phyloP scores from a whole-genome alignment of 1,140 invertebrate species.

The Aphaenogaster rudis region DNA sequence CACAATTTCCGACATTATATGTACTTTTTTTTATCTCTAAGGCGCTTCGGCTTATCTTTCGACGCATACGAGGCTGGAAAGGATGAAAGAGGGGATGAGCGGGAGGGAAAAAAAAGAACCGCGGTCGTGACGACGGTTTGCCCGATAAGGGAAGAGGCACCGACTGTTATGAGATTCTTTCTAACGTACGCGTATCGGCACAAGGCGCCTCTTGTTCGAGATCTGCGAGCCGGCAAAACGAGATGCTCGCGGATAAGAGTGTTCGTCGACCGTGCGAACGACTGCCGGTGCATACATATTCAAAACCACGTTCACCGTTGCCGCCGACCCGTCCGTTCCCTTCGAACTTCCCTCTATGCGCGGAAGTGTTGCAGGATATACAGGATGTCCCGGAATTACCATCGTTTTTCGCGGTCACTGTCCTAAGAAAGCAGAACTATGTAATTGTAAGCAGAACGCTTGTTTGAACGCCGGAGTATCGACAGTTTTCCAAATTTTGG shows the following conservation, averaged over 20 bases:
- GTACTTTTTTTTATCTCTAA: constrained; percentile 44
- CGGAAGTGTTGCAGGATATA: constrained; percentile 29
- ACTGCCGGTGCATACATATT: constrained; percentile 53
- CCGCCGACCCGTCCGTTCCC: constrained; percentile 1
- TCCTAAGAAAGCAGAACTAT: background rate
- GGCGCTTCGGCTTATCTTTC: constrained; percentile 40
- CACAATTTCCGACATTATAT: constrained; percentile 2
- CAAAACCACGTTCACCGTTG: constrained; percentile 36
- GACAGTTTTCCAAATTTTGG: background rate
- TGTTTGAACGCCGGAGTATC: background rate
- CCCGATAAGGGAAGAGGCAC: constrained; percentile 61
- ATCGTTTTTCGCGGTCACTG: constrained; percentile 24
- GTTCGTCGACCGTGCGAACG: constrained; percentile 68
- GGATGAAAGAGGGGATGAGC: background rate
- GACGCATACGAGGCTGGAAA: background rate
- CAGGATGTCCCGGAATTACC: constrained; percentile 23
- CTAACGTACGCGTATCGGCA: constrained; percentile 62
- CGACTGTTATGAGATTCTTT: constrained; percentile 68
- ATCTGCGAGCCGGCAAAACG: constrained; percentile 53
- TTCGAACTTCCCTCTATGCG: constrained; percentile 24
- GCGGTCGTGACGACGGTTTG: constrained; percentile 61
- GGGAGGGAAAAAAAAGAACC: background rate
- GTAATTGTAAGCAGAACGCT: background rate
- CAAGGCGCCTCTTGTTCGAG: constrained; percentile 70
- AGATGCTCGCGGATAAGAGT: constrained; percentile 70